phyloP scores from a whole-genome alignment of 2,888 invertebrate species.

The Desoria tigrina region DNA sequence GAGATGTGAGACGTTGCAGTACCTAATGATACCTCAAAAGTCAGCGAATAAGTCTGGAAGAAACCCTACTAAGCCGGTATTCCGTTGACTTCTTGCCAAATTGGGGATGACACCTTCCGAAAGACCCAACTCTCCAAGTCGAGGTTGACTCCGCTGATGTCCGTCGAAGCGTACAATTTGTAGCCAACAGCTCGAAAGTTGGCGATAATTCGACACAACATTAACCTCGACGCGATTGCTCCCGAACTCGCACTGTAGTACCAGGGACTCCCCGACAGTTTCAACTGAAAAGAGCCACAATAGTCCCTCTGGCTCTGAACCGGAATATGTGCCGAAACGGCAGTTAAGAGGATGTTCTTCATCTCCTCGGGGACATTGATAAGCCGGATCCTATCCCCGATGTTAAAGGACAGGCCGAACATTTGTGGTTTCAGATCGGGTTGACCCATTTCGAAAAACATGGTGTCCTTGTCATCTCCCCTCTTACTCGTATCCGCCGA shows the following conservation, averaged over 20 bases:
- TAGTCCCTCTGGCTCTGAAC: constrained; percentile 17
- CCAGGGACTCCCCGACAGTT: constrained; percentile 22
- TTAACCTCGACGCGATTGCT: background rate
- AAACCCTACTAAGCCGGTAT: too few species aligned
- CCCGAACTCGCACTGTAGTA: background rate
- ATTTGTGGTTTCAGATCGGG: constrained; percentile 30
- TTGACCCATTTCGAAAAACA: constrained; percentile 39
- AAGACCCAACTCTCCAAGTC: constrained; percentile 17
- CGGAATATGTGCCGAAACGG: background rate
- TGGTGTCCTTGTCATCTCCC: constrained; percentile 35
- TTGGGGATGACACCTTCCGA: constrained; percentile 5
- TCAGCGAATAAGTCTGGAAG: too few species aligned
- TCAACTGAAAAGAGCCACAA: constrained; percentile 1
- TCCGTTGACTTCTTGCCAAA: too few species aligned
- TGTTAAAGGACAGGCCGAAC: constrained; percentile 27
- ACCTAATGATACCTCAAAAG: too few species aligned
- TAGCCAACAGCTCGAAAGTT: constrained; percentile 11
- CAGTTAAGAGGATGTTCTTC: background rate
- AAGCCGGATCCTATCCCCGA: constrained; percentile 25
- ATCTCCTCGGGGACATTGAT: constrained; percentile 15
- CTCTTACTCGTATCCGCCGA: constrained; percentile 37
- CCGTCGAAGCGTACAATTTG: constrained; percentile 7
- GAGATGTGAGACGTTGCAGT: too few species aligned
- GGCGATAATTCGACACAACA: constrained; percentile 13
- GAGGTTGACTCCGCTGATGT: background rate